Evolutionary conservation across 2,113 vertebrate genomes (phyloP).

Genomic region (Dasyprocta punctata): DNA sequence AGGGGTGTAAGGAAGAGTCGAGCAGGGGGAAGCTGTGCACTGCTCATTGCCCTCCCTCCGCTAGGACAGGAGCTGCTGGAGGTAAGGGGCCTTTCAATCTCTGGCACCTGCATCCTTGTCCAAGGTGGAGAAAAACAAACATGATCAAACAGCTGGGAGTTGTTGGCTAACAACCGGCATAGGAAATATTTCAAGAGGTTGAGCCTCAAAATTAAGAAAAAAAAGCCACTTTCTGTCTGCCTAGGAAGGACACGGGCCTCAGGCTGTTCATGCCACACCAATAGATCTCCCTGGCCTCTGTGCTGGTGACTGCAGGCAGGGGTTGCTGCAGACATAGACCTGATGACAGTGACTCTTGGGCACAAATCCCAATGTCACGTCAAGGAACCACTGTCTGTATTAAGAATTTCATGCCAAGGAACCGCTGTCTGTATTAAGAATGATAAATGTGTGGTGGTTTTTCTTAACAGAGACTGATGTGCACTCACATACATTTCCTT

Average conservation of each 20-base stretch:
- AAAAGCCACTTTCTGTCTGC: slow-evolving; percentile 60
- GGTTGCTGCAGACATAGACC: slow-evolving; percentile 38
- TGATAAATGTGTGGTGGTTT: slow-evolving; percentile 18
- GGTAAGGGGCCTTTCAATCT: background rate
- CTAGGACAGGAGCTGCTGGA: background rate
- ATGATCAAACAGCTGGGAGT: background rate
- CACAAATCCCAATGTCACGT: slow-evolving; percentile 35
- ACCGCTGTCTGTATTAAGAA: slow-evolving; percentile 44
- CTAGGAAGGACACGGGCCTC: slow-evolving; percentile 67
- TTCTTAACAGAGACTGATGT: background rate
- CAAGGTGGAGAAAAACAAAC: background rate
- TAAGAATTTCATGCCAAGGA: slow-evolving; percentile 50
- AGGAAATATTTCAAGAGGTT: background rate
- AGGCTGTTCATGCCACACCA: background rate
- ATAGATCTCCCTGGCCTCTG: slow-evolving; percentile 32
- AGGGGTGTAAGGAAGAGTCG: background rate
- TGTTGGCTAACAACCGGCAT: background rate
- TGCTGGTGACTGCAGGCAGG: background rate
- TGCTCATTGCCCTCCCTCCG: fast-evolving
- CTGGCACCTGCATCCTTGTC: too few species aligned
- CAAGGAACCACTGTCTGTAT: slow-evolving; percentile 31
- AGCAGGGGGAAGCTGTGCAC: background rate
- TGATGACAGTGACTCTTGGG: slow-evolving; percentile 39
- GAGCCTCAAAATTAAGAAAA: background rate
- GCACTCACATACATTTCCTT: background rate